These are phyloP conservation scores for Andrena fulva DNA, from an alignment of 2,888 invertebrate species.

Conservation along the genomic window DNA sequence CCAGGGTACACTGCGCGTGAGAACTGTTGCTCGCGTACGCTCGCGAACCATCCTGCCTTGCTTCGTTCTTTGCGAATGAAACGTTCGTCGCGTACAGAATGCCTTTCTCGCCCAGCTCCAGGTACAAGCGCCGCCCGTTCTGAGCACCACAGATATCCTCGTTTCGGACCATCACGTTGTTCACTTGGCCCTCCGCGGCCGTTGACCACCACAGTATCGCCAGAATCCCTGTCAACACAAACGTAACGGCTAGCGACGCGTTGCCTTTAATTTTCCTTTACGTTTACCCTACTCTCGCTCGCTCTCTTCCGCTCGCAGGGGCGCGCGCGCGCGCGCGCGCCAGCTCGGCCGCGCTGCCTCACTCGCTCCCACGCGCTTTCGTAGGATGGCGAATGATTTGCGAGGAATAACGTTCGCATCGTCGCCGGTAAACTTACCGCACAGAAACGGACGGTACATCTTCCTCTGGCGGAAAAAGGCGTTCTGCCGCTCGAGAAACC, in stretches of 20 bases:
- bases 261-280: neutral
- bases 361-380: neutral
- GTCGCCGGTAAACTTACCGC: slow-evolving; percentile 73
- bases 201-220: slow-evolving; percentile 49
- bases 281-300: neutral
- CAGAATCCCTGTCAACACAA: slow-evolving; percentile 28
- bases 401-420: neutral
- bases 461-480: slow-evolving; percentile 73
- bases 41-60: slow-evolving; percentile 70
- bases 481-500: slow-evolving; percentile 78
- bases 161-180: slow-evolving; percentile 76
- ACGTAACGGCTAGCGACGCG: neutral
- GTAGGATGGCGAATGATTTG: no score
- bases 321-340: neutral
- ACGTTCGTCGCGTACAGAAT: slow-evolving; percentile 82
- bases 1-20: slow-evolving; percentile 87
- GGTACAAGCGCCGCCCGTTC: slow-evolving; percentile 83
- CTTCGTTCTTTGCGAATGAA: slow-evolving; percentile 75
- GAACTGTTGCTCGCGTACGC: slow-evolving; percentile 79
- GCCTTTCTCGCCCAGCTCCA: slow-evolving; percentile 83
- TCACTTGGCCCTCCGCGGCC: slow-evolving; percentile 56
- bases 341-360: no score
- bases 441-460: slow-evolving; percentile 74
- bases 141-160: slow-evolving; percentile 83
- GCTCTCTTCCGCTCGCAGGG: neutral